phyloP scores from a whole-genome alignment of 2,888 invertebrate genomes.

The Eustalomyia histrio region DNA sequence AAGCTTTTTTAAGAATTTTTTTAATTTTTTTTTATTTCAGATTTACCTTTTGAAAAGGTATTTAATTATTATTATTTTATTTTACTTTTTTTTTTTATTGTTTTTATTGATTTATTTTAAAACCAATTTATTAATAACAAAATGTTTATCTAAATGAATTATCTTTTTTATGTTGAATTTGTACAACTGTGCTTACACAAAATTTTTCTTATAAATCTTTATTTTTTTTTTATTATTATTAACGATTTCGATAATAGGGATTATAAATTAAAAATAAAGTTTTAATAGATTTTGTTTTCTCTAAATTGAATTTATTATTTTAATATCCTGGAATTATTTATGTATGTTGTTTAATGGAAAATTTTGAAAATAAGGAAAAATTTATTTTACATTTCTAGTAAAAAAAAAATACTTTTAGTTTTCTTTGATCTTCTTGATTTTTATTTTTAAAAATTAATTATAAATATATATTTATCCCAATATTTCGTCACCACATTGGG shows the following conservation, averaged over 20 bases:
- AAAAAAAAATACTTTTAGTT: too few species aligned
- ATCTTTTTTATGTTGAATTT: conserved; percentile 37
- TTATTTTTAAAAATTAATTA: too few species aligned
- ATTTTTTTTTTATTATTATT: background rate
- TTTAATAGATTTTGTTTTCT: background rate
- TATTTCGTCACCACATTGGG: too few species aligned
- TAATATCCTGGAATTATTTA: too few species aligned
- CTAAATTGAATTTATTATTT: too few species aligned
- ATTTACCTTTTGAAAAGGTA: conserved; percentile 65
- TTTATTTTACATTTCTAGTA: too few species aligned
- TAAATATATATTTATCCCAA: too few species aligned
- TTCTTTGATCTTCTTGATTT: too few species aligned
- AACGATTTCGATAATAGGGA: background rate
- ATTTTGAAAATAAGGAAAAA: too few species aligned
- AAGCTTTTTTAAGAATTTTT: conserved; percentile 29
- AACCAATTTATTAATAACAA: conserved; percentile 43
- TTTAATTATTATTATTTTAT: conserved; percentile 56
- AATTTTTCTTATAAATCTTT: background rate
- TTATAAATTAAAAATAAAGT: background rate
- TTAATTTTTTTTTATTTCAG: conserved; percentile 53
- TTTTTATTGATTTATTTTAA: conserved; percentile 59
- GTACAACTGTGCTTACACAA: conserved; percentile 20
- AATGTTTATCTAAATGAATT: conserved; percentile 44
- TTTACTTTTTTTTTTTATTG: conserved; percentile 37
- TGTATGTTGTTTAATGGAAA: too few species aligned